Evolutionary conservation across 2,797 vertebrate species (phyloP), one percentile per base, ranked within the genome.

Genomic region (Zalophus californianus): DNA sequence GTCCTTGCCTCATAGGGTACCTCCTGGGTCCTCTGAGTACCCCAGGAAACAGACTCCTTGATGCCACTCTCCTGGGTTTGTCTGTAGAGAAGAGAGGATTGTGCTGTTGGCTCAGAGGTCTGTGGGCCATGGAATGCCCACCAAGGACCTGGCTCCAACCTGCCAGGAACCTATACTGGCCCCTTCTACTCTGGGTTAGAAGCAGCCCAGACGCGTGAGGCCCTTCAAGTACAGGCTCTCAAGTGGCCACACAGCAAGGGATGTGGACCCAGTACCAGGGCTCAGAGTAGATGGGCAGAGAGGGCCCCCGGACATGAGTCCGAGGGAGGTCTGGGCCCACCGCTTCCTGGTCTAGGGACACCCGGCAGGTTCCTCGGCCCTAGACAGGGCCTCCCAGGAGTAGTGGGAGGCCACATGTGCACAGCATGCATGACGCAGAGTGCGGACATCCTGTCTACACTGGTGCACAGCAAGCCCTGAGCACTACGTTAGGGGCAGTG

Each of bases 231-330:
- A 20, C 52, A 32, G 32, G 41, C 5, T 3, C 3, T 21, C 5
- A 60, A 52, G 70, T 2, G 1, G 62, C 88, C 38, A 25, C 7
- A 8, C 10, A 32, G 38, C 58, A 56, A 7, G 6, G 18, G 48
- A 27, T 2, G 20, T 0, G 18, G 35, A 1, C 35, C 6, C 41
- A 5, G 5, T 2, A 2, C 13, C 14, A 15, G 0, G 20, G 16
- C n/a, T 86, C 44, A 20, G 56, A 72, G 62, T 1, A 25, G 54
- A 41, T 7, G 3, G 48, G 35, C 13, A 56, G 35, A 62, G 32
- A 82, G 35, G 12, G 12, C 14, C 70, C 48, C 20, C 44, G 7
- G 72, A 14, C 27, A 72, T 18, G 38, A 38, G 32, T 9, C 27
- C 16, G 29, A 54, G 62, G 77, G 13, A 44, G 48, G n/a, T 13